Conservation (phyloP, 2,797 vertebrate genomes). For the Euphonia xanthogaster region DNA sequence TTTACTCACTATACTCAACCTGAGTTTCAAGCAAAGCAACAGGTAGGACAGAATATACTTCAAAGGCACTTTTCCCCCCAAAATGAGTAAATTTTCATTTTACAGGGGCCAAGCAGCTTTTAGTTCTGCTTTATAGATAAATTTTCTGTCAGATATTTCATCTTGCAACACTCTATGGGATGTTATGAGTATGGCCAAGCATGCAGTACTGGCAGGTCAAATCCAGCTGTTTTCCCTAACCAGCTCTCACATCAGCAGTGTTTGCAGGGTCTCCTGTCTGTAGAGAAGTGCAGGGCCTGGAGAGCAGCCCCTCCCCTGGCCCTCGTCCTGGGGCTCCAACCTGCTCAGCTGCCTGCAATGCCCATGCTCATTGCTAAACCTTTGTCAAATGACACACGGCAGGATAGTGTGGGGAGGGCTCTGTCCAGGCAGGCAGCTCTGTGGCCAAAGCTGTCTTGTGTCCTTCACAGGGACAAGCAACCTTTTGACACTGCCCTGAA, state of each 20-base stretch:
- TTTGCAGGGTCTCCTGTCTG: background rate
- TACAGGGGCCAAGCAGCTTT: background rate
- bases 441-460: background rate
- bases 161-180: background rate
- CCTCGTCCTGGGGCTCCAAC: background rate
- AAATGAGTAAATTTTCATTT: background rate
- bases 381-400: background rate
- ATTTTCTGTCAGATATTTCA: background rate
- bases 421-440: background rate
- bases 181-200: background rate
- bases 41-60: background rate
- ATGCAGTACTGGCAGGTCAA: background rate
- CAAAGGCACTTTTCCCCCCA: fast-evolving
- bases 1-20: background rate
- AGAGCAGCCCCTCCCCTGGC: background rate
- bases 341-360: background rate
- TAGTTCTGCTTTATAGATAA: background rate
- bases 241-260: background rate
- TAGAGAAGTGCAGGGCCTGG: background rate
- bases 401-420: background rate
- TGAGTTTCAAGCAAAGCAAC: background rate
- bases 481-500: background rate
- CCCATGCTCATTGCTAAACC: background rate
- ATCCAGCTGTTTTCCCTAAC: background rate
- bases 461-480: background rate